A percentile compares a stretch with the other conserved stretches of the same genome.
Conservation (phyloP, 2,113 vertebrate genomes). For the Notarius lentiginosus region DNA sequence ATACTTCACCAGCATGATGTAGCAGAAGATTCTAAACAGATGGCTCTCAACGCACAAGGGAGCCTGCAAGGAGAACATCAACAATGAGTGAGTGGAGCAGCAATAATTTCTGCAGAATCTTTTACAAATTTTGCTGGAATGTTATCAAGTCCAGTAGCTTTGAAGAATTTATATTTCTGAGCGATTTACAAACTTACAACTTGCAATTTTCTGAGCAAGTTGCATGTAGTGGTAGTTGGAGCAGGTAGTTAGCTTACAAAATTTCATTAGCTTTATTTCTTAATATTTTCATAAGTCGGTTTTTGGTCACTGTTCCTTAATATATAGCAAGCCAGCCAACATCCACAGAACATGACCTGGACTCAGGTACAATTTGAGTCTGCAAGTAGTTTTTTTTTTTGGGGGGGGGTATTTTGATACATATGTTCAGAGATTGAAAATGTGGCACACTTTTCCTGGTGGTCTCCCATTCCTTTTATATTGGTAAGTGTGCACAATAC, state of each 20-base stretch:
- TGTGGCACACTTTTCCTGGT: not conserved
- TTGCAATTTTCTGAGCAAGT: not conserved
- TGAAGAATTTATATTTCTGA: too few species aligned
- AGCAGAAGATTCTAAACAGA: too few species aligned
- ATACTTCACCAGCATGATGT: too few species aligned
- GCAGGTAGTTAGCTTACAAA: not conserved
- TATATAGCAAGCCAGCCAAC: not conserved
- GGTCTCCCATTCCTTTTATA: not conserved
- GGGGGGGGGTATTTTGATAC: not conserved
- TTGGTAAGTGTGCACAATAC: not conserved
- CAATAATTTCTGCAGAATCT: too few species aligned
- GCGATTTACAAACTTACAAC: too few species aligned
- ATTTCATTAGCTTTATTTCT: not conserved
- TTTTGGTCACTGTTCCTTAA: not conserved
- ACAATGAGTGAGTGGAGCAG: too few species aligned
- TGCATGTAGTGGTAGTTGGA: not conserved
- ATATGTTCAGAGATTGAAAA: not conserved
- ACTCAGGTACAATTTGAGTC: not conserved
- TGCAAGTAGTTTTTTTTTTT: not conserved
- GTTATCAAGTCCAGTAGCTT: too few species aligned
- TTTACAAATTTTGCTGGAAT: too few species aligned
- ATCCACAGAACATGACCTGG: not conserved
- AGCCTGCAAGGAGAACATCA: too few species aligned
- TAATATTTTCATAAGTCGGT: not conserved
- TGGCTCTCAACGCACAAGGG: too few species aligned